Evolutionary conservation across 2,797 vertebrate genomes (phyloP).

Genomic region (Silurus aristotelis): DNA sequence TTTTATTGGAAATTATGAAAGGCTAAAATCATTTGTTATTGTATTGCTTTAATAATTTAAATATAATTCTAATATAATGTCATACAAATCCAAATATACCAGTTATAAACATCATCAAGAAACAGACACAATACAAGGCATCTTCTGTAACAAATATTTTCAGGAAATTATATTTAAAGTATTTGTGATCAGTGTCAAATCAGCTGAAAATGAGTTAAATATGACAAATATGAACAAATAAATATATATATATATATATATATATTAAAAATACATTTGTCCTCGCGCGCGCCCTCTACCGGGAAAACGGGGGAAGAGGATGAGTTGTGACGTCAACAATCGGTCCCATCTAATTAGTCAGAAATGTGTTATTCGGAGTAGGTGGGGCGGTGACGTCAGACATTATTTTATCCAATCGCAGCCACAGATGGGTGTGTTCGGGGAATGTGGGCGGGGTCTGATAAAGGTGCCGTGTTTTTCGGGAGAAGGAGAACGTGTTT

Average conservation of each 20-base stretch:
- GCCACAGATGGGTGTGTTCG: background rate
- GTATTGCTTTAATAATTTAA: too few species aligned
- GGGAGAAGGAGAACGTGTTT: background rate
- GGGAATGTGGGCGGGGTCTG: background rate
- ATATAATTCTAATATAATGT: background rate
- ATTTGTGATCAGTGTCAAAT: background rate
- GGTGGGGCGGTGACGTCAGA: background rate
- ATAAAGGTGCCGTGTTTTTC: too few species aligned
- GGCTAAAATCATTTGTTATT: too few species aligned
- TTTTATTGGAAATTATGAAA: too few species aligned
- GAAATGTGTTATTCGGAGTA: too few species aligned
- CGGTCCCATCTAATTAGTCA: background rate
- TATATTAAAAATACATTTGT: background rate
- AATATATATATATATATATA: too few species aligned
- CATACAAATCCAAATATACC: background rate
- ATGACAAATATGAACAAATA: background rate
- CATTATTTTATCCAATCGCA: background rate
- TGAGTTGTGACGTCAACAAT: background rate
- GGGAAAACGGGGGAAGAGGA: background rate
- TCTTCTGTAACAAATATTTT: background rate
- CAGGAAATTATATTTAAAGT: background rate
- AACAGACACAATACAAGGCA: background rate
- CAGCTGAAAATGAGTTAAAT: background rate
- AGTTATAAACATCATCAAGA: background rate
- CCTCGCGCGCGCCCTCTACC: background rate